These are phyloP conservation scores for Perca fluviatilis DNA, from an alignment of 2,113 vertebrate genomes.

Conservation along the genomic window DNA sequence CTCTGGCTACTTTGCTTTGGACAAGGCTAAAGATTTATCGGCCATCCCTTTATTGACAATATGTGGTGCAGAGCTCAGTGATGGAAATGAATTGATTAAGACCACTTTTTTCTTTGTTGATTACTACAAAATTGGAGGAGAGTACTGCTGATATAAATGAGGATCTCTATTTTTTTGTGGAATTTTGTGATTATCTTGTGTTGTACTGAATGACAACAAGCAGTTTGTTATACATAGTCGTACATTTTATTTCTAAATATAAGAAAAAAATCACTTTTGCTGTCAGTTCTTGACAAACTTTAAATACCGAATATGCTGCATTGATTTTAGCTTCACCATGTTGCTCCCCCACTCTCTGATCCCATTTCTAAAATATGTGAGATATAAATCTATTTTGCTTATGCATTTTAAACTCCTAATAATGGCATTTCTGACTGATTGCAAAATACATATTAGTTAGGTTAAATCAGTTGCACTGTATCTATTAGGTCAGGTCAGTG, in stretches of 20 bases:
- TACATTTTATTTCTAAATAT: not conserved
- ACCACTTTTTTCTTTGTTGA: conserved; percentile 11
- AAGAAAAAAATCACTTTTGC: not conserved
- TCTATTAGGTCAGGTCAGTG: not conserved
- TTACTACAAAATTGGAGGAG: not conserved
- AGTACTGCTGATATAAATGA: conserved; percentile 7
- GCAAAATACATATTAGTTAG: not conserved
- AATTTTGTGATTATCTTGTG: not conserved
- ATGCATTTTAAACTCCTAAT: not conserved
- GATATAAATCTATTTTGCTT: not conserved
- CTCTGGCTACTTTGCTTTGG: conserved; percentile 32
- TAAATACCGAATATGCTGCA: not conserved
- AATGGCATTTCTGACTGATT: not conserved
- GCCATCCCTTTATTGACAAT: conserved; percentile 39
- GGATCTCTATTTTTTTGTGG: not conserved
- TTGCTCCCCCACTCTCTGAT: not conserved
- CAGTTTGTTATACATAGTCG: not conserved
- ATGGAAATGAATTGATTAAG: conserved; percentile 44
- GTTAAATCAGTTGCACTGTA: not conserved
- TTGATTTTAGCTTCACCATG: not conserved
- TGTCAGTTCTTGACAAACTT: not conserved
- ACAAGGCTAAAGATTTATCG: conserved; percentile 58
- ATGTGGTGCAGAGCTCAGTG: conserved; percentile 31
- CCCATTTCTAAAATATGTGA: not conserved
- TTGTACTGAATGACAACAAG: not conserved